Conservation (phyloP, 2,888 invertebrate species). For the Parasteatoda lunata region DNA sequence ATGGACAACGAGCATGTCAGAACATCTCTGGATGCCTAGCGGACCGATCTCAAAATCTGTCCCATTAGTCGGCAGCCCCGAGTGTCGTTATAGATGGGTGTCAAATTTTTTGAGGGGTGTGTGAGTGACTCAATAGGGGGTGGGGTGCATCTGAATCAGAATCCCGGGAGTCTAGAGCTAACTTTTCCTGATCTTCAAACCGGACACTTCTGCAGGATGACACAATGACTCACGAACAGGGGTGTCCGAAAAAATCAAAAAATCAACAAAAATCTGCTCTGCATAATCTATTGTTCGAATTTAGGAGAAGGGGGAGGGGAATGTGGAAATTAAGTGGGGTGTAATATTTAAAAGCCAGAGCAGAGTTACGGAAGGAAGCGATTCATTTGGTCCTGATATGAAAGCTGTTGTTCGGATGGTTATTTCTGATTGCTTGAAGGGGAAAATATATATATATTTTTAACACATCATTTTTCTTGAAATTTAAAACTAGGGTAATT, state of each 20-base stretch:
- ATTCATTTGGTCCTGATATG: conserved; percentile 56
- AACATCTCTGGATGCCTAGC: neutral
- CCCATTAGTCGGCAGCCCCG: conserved; percentile 31
- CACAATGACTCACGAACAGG: conserved; percentile 42
- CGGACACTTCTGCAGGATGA: conserved; percentile 56
- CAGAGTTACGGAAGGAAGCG: conserved; percentile 49
- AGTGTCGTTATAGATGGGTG: conserved; percentile 27
- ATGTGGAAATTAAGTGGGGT: conserved; percentile 27
- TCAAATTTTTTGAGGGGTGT: conserved; percentile 46
- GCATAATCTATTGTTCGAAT: conserved; percentile 24
- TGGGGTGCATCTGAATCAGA: conserved; percentile 41
- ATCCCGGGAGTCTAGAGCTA: conserved; percentile 6
- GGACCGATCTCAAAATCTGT: conserved; percentile 9
- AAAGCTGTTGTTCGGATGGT: conserved; percentile 36
- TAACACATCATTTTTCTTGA: no score
- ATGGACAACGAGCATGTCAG: conserved; percentile 1
- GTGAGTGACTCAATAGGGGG: conserved; percentile 36
- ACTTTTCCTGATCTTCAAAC: conserved; percentile 23
- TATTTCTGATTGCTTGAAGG: no score
- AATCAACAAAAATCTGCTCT: conserved; percentile 43
- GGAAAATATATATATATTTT: no score
- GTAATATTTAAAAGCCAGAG: conserved; percentile 52
- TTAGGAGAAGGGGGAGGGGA: conserved; percentile 10
- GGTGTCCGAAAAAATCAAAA: conserved; percentile 31
- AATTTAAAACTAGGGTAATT: no score